Conservation (phyloP, 2,797 vertebrate genomes). For the Tapirus indicus region DNA sequence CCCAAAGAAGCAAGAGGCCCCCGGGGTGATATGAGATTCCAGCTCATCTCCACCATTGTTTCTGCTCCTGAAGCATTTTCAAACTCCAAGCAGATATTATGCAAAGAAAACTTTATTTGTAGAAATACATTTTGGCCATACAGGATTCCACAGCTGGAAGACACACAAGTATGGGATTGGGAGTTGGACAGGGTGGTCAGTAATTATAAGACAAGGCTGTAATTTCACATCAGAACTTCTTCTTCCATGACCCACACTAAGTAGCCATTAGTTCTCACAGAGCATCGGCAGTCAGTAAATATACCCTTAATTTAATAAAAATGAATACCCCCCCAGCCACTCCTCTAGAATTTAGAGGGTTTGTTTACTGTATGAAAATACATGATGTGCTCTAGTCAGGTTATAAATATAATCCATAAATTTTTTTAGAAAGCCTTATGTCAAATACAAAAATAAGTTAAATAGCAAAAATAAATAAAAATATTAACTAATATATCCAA, state of each 20-base stretch:
- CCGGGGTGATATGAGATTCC: neutral
- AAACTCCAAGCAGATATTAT: neutral
- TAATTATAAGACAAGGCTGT: neutral
- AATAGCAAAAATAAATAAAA: conserved; percentile 76
- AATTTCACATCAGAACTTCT: neutral
- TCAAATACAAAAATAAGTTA: conserved; percentile 72
- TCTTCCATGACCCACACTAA: neutral
- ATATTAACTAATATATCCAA: conserved; percentile 53
- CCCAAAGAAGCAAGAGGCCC: neutral
- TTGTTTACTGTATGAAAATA: conserved; percentile 42
- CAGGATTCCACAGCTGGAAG: neutral
- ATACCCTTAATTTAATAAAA: conserved; percentile 8
- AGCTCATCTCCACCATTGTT: neutral
- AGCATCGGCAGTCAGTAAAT: neutral
- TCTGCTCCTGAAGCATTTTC: conserved; percentile 5
- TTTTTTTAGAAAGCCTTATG: neutral
- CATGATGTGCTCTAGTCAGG: neutral
- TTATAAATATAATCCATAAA: conserved; percentile 47
- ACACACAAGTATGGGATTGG: neutral
- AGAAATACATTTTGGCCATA: neutral
- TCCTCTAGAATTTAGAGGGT: neutral
- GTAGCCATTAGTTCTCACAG: neutral
- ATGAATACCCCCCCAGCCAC: neutral
- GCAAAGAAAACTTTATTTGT: conserved; percentile 65
- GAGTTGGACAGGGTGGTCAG: neutral